Evolutionary conservation across 2,113 vertebrate genomes (phyloP), one percentile per base, ranked within the genome.

Genomic region (Propithecus coquereli): DNA sequence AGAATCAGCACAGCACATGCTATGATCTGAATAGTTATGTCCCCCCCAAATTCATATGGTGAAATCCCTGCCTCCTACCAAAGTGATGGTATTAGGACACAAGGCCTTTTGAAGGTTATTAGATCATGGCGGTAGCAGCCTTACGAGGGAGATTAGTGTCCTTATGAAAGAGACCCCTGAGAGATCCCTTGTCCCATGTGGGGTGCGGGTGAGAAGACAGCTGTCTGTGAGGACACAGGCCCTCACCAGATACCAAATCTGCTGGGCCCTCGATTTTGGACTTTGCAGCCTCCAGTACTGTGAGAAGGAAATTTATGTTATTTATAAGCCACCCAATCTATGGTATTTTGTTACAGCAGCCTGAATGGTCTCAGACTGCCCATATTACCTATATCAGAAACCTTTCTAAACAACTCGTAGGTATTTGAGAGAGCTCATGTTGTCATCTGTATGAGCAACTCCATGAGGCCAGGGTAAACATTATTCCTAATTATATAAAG

Each of bases 381-480:
- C n/a, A 63, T 32, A 81, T 65, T 52, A 12, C 32, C 8, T 57
- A 8, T 8, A 27, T 52, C 27, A 63, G 61, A 92, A 52, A 70
- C 6, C 22, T 94, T 93, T 87, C 32, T 71, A 54, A 89, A 45
- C 9, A 32, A 45, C 34, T 32, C 65, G 77, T 2, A 18, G 5
- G 2, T 54, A 61, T 81, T 43, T 34, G 59, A 85, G 47, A 59
- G 6, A 76, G 14, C 10, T 65, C 17, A 18, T 87, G 40, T 87
- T 97, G 85, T 68, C 90, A 52, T 57, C 43, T 79, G 22, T 40
- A 17, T 63, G 47, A 81, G 30, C 65, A 70, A 50, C 22, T 94
- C 71, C 73, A 79, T 73, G 32, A 50, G 68, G 80, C 88, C 68
- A 30, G 74, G 20, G 32, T 80, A 97, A 97, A 68, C 5, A 84